A percentile compares a stretch with the other conserved stretches of the same genome.
Conservation (phyloP, 1,140 invertebrate genomes). For the Pogonomyrmex barbatus region DNA sequence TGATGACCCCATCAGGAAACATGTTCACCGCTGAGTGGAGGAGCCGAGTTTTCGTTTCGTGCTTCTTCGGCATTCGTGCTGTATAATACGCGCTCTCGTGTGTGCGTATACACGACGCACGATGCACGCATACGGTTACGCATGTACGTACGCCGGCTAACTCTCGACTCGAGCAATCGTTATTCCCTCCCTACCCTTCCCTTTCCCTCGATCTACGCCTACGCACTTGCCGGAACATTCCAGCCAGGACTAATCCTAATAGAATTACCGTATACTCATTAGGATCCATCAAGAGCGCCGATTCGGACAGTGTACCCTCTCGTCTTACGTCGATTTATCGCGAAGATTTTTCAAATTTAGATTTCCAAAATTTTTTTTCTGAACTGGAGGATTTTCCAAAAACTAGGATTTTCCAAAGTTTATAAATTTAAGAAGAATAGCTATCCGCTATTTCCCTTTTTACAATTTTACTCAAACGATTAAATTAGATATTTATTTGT, state of each 20-base stretch:
- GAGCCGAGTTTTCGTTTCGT: constrained; percentile 76
- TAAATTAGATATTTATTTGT: neutral
- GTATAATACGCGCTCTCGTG: constrained; percentile 42
- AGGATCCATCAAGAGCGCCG: constrained; percentile 60
- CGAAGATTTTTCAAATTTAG: neutral
- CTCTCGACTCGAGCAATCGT: constrained; percentile 72
- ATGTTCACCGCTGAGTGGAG: constrained; percentile 78
- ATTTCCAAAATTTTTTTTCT: neutral
- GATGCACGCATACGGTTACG: neutral
- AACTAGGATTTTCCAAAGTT: neutral
- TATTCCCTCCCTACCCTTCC: constrained; percentile 57
- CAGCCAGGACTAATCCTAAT: constrained; percentile 72
- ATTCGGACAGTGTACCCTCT: constrained; percentile 31
- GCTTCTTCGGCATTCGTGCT: constrained; percentile 53
- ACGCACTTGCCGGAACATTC: constrained; percentile 75
- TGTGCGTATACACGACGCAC: neutral
- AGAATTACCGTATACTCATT: constrained; percentile 72
- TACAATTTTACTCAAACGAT: neutral
- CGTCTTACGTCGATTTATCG: neutral
- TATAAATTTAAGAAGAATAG: too few relatives aligned
- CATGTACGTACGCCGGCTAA: constrained; percentile 38
- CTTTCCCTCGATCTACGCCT: constrained; percentile 67
- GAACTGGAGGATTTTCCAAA: neutral
- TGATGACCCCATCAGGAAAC: constrained; percentile 83
- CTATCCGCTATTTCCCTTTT: neutral